Base-by-base conservation (phyloP, 37 sponge, comb jelly and placozoan genomes). In the Aplysina aerophoba region DNA sequence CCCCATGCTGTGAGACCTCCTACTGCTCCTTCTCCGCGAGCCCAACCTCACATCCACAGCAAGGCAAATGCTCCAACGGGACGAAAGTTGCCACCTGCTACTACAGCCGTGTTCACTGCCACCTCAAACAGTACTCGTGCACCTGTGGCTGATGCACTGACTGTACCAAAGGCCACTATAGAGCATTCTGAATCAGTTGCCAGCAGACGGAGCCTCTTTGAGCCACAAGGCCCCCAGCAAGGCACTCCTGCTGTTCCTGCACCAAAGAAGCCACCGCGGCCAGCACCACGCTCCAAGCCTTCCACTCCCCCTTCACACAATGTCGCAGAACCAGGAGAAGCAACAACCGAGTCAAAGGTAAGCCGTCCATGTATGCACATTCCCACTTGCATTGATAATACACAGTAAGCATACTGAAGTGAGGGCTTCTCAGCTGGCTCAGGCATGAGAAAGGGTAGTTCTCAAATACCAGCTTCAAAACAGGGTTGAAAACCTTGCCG, bases 91-190 rank as follows among this genome's bases (percentile, higher is more conserved):
- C 13, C 61, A 35, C n/a, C 39, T 60, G 21, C 60, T 55, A 60
- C 75, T 6, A 30, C 85, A 11, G 15, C 85, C 33, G 31, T 8
- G 31, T 19, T 41, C 33, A 17, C 35, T 61, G 31, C 37, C 22
- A 38, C 16, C 16, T 14, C 50, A 78, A 8, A 37, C 0, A 15
- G 44, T 38, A 38, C 79, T 41, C 50, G 2, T 19, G 79, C 44
- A 15, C 34, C 55, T 44, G 38, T 15, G 79, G 4, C 33, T 5
- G 6, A 36, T 13, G 36, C 38, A 30, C n/a, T n/a, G n/a, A n/a
- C n/a, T n/a, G n/a, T n/a, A n/a, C 74, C 34, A 6, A 78, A 37
- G n/a, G 21, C 79, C 79, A 39, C 20, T 78, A 15, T 20, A 59
- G 24, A 55, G 16, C 24, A 56, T 55, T 55, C 81, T 6, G 17